Conservation (phyloP, 2,797 vertebrate genomes). For the Buceros bicornis region DNA sequence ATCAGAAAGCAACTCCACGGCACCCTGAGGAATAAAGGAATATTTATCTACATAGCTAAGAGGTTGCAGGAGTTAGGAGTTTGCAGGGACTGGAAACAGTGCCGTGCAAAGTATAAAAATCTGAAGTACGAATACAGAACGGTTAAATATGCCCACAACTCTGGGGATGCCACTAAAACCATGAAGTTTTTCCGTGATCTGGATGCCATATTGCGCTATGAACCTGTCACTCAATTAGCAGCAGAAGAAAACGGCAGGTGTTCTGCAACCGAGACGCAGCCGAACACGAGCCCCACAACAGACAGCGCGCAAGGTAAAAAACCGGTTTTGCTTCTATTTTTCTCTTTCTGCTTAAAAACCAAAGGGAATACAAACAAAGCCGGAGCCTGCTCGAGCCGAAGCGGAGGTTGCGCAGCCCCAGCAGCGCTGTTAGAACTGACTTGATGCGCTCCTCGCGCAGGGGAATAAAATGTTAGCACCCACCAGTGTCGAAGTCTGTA, state of each 20-base stretch:
- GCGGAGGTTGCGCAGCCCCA: conserved; percentile 24
- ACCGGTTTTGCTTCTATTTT: conserved; percentile 52
- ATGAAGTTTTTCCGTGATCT: conserved; percentile 84
- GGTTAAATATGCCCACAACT: conserved; percentile 81
- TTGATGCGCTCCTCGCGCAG: conserved; percentile 33
- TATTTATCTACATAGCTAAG: conserved; percentile 91
- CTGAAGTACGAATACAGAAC: conserved; percentile 88
- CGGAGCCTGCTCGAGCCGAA: not conserved
- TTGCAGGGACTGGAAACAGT: conserved; percentile 90
- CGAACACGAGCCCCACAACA: conserved; percentile 58
- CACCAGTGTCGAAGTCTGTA: conserved; percentile 55
- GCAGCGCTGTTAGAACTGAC: conserved; percentile 39
- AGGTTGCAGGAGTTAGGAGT: conserved; percentile 90
- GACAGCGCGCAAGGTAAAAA: conserved; percentile 74
- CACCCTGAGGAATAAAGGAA: conserved; percentile 86
- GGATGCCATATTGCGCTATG: conserved; percentile 80
- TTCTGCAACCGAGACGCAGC: conserved; percentile 60
- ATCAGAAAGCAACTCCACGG: conserved; percentile 84
- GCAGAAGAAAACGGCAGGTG: conserved; percentile 75
- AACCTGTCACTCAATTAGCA: conserved; percentile 72
- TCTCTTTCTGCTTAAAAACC: conserved; percentile 26
- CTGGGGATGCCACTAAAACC: conserved; percentile 80
- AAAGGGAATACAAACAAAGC: not conserved
- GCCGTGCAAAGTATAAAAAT: conserved; percentile 90
- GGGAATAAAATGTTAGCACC: conserved; percentile 56